These are phyloP conservation scores for Sciurus vulgaris DNA, from an alignment of 2,797 vertebrate species.

Conservation along the genomic window DNA sequence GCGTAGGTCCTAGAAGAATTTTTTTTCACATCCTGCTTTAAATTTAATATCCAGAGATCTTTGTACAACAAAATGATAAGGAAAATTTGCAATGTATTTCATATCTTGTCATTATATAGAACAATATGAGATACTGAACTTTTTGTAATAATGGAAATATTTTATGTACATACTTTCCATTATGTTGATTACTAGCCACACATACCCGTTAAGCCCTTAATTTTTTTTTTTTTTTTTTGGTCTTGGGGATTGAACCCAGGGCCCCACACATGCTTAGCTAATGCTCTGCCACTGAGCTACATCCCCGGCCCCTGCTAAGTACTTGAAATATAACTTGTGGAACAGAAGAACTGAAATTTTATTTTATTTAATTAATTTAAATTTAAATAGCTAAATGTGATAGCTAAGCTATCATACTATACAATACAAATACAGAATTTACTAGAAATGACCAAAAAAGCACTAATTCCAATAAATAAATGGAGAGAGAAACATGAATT, in stretches of 20 bases:
- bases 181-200: not conserved
- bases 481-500: slow-evolving; percentile 41
- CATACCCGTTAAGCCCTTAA: not conserved
- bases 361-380: slow-evolving; percentile 42
- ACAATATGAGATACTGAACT: not conserved
- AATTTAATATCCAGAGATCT: not conserved
- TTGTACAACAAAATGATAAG: not conserved
- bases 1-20: slow-evolving; percentile 41
- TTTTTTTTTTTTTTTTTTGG: not conserved
- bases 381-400: not conserved
- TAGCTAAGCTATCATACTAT: not conserved
- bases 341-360: slow-evolving; percentile 36
- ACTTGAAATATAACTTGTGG: not conserved
- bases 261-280: not conserved
- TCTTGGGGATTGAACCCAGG: not conserved
- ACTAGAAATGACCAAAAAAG: slow-evolving; percentile 23
- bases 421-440: not conserved
- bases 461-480: slow-evolving; percentile 26
- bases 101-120: not conserved
- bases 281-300: not conserved
- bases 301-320: not conserved
- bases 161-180: not conserved
- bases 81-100: not conserved
- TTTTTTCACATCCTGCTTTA: not conserved
- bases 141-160: not conserved